phyloP scores from a whole-genome alignment of 1,140 invertebrate genomes.

The Paramacrobiotus metropolitanus region DNA sequence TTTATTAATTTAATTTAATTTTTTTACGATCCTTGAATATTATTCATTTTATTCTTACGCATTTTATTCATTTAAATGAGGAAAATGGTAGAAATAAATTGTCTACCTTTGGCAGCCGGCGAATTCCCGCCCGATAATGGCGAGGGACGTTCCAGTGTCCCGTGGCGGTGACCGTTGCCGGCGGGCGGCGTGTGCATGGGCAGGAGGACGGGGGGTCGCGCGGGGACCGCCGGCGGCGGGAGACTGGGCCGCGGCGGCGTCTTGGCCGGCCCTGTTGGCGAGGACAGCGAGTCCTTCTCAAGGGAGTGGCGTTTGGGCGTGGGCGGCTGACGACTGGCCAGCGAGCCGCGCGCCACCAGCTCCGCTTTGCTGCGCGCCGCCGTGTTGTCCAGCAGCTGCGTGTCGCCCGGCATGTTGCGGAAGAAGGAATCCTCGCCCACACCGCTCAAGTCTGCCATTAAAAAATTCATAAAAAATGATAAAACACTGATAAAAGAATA shows the following conservation, averaged over 20 bases:
- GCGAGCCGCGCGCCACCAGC: conserved; percentile 40
- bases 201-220: neutral
- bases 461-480: too few species aligned
- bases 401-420: conserved; percentile 36
- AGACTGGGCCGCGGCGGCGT: neutral
- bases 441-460: too few species aligned
- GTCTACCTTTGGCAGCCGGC: too few species aligned
- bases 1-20: too few species aligned
- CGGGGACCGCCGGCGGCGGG: neutral
- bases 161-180: neutral
- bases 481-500: too few species aligned
- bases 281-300: neutral
- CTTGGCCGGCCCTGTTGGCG: neutral
- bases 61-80: too few species aligned
- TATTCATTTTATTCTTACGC: too few species aligned
- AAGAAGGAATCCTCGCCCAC: too few species aligned
- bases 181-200: too few species aligned
- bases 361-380: conserved; percentile 66
- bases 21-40: too few species aligned
- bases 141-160: neutral
- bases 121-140: too few species aligned
- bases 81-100: too few species aligned
- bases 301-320: conserved; percentile 14
- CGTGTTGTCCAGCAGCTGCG: conserved; percentile 59
- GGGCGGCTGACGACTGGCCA: conserved; percentile 31